phyloP scores from a whole-genome alignment of 2,113 vertebrate species.

The Peromyscus polionotus region DNA sequence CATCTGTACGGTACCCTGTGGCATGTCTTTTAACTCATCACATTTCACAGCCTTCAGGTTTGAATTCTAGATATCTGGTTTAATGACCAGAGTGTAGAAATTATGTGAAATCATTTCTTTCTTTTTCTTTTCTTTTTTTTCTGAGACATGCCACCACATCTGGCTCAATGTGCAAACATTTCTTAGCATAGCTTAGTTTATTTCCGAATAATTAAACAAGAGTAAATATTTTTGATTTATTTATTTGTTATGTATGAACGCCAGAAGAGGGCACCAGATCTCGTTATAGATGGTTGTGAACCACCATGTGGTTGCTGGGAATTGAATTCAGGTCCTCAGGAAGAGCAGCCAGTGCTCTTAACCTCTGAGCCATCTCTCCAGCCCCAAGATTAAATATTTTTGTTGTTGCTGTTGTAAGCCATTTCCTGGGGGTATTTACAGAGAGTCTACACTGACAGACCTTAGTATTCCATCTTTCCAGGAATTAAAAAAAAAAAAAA shows the following conservation, averaged over 20 bases:
- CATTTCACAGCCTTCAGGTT: not conserved
- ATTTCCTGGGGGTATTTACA: not conserved
- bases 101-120: not conserved
- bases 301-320: too few relatives aligned
- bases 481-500: constrained; percentile 58
- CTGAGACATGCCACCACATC: too few relatives aligned
- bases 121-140: not conserved
- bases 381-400: not conserved
- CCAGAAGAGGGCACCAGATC: too few relatives aligned
- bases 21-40: not conserved
- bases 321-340: too few relatives aligned
- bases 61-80: not conserved
- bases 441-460: not conserved
- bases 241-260: too few relatives aligned
- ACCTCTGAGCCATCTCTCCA: too few relatives aligned
- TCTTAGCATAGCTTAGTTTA: not conserved
- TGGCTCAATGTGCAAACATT: not conserved
- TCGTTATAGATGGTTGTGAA: too few relatives aligned
- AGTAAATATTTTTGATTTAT: not conserved
- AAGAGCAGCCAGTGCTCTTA: too few relatives aligned
- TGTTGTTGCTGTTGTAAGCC: constrained; percentile 61
- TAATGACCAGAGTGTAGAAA: not conserved
- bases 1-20: not conserved
- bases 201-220: constrained; percentile 36
- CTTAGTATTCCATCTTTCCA: not conserved